Conservation (phyloP, 2,113 vertebrate genomes). For the Spermophilus dauricus region DNA sequence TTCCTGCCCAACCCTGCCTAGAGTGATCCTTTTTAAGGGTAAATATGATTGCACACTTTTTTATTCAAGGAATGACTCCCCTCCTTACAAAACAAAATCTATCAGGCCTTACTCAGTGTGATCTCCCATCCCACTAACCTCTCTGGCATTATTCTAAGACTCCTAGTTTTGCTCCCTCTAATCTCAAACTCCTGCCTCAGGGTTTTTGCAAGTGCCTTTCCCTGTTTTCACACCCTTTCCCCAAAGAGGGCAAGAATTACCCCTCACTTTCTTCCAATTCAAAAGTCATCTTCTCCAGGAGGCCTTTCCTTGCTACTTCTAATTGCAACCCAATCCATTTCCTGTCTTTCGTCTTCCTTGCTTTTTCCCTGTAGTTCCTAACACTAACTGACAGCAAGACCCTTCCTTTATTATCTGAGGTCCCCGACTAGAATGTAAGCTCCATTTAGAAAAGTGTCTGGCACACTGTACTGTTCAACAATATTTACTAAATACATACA, state of each 20-base stretch:
- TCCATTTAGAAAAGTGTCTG: constrained; percentile 40
- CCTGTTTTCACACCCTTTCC: background rate
- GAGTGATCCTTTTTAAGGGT: constrained; percentile 12
- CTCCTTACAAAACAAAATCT: background rate
- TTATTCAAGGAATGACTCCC: background rate
- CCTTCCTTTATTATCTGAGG: constrained; percentile 12
- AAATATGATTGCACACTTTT: background rate
- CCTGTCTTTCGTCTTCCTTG: background rate
- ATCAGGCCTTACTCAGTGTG: background rate
- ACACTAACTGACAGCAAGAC: constrained; percentile 11
- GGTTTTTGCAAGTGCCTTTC: background rate
- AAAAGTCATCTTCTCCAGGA: constrained; percentile 37
- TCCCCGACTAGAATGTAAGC: background rate
- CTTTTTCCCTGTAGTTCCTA: constrained; percentile 31
- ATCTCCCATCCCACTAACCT: background rate
- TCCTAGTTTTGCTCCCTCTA: background rate
- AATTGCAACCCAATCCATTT: background rate
- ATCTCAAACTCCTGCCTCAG: background rate
- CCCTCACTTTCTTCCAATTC: constrained; percentile 29
- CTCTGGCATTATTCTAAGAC: background rate
- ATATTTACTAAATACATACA: constrained; percentile 6
- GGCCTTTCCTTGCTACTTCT: background rate
- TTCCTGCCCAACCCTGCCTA: background rate
- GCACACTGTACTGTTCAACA: background rate
- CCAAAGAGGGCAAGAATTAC: background rate